Conservation (phyloP, 2,888 invertebrate genomes). For the Pristionchus exspectatus region DNA sequence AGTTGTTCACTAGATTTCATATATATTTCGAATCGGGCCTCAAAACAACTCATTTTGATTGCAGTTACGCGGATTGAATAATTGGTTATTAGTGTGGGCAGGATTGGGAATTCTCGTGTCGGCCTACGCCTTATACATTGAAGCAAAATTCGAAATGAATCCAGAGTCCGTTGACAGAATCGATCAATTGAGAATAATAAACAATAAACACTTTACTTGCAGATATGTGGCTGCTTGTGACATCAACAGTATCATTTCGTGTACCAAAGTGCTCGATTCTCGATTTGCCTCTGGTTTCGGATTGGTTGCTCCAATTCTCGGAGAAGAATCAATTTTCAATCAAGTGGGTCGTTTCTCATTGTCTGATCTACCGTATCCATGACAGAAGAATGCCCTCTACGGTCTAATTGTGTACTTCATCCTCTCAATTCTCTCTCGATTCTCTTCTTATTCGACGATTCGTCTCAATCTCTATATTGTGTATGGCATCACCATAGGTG, state of each 20-base stretch:
- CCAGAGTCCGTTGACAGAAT: background rate
- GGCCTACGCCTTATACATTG: slow-evolving; percentile 25
- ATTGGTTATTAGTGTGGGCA: slow-evolving; percentile 25
- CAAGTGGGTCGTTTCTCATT: background rate
- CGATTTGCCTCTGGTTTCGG: slow-evolving; percentile 45
- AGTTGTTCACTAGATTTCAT: background rate
- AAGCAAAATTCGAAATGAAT: slow-evolving; percentile 44
- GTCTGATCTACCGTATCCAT: background rate
- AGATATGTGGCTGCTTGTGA: slow-evolving; percentile 54
- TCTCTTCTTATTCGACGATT: background rate
- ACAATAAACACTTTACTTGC: background rate
- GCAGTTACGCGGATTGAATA: slow-evolving; percentile 8
- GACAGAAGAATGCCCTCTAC: slow-evolving; percentile 52
- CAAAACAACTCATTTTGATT: background rate
- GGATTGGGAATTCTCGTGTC: slow-evolving; percentile 43
- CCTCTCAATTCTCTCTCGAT: slow-evolving; percentile 18
- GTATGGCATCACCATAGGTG: background rate
- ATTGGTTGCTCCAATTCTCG: slow-evolving; percentile 25
- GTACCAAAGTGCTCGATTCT: slow-evolving; percentile 47
- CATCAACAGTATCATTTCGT: slow-evolving; percentile 36
- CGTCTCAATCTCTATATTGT: background rate
- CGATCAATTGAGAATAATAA: background rate
- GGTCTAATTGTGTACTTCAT: slow-evolving; percentile 31
- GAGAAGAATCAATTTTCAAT: slow-evolving; percentile 37
- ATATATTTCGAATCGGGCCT: background rate